phyloP scores from a whole-genome alignment of 2,113 vertebrate genomes.

The Dicentrarchus labrax region DNA sequence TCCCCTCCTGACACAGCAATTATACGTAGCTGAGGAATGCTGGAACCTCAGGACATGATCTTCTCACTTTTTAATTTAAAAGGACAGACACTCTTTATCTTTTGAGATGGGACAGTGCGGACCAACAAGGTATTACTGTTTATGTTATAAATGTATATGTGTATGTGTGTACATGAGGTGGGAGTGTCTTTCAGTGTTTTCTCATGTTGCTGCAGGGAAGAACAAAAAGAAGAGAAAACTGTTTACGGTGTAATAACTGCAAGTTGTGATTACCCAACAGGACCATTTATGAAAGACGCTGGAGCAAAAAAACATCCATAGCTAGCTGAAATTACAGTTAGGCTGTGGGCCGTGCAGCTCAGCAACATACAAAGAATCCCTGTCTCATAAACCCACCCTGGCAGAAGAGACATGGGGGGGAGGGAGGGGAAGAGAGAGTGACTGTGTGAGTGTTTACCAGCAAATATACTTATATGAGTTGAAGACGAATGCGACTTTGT shows the following conservation, averaged over 20 bases:
- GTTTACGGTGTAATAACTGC: conserved; percentile 47
- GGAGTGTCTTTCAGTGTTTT: conserved; percentile 1
- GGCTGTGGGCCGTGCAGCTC: conserved; percentile 55
- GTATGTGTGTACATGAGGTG: neutral
- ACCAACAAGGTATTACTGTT: neutral
- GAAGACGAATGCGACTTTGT: neutral
- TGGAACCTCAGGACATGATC: conserved; percentile 15
- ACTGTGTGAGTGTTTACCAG: conserved; percentile 49
- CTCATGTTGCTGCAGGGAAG: conserved; percentile 33
- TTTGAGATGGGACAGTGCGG: neutral
- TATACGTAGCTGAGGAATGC: conserved; percentile 63
- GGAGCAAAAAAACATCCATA: conserved; percentile 43
- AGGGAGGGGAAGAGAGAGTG: conserved; percentile 8
- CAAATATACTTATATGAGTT: conserved; percentile 27
- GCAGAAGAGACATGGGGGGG: conserved; percentile 52
- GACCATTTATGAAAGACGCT: conserved; percentile 50
- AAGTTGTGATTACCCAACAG: conserved; percentile 32
- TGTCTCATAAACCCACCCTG: conserved; percentile 77
- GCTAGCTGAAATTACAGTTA: conserved; percentile 67
- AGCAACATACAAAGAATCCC: conserved; percentile 77
- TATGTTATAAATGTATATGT: conserved; percentile 1
- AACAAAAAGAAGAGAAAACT: conserved; percentile 18
- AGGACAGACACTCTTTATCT: neutral
- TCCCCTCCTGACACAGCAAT: conserved; percentile 57
- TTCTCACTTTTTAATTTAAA: conserved; percentile 16